Conservation (phyloP, 2,113 vertebrate species). For the Podarcis cretensis region DNA sequence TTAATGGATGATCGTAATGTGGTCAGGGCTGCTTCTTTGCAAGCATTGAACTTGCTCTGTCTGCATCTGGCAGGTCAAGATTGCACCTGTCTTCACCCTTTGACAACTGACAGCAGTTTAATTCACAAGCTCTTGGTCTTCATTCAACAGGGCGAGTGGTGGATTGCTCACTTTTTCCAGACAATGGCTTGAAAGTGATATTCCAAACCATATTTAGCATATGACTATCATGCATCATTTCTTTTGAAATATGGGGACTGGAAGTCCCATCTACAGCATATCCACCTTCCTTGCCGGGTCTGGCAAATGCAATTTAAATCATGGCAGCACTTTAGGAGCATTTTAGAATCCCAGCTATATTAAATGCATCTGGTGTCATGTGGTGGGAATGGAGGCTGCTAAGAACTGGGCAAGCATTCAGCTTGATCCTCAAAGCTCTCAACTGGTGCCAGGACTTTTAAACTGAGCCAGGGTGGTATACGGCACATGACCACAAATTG, state of each 20-base stretch:
- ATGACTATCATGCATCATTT: constrained; percentile 32
- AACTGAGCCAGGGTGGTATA: background rate
- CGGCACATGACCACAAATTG: background rate
- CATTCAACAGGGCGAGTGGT: background rate
- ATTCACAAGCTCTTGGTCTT: constrained; percentile 22
- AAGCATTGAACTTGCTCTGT: constrained; percentile 4
- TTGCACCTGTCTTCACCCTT: constrained; percentile 35
- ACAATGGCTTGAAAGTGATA: constrained; percentile 48
- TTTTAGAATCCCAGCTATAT: constrained; percentile 41
- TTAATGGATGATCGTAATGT: constrained; percentile 22
- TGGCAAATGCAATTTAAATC: constrained; percentile 62
- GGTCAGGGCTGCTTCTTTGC: constrained; percentile 18
- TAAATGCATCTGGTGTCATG: constrained; percentile 11
- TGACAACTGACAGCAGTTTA: constrained; percentile 28
- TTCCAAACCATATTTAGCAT: constrained; percentile 57
- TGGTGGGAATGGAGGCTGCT: constrained; percentile 37
- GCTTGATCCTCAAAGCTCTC: background rate
- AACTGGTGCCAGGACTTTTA: background rate
- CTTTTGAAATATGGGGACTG: constrained; percentile 34
- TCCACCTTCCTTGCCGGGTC: constrained; percentile 24
- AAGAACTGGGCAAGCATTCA: constrained; percentile 28
- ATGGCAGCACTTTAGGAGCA: constrained; percentile 12
- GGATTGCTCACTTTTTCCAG: constrained; percentile 43
- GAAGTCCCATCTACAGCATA: constrained; percentile 48
- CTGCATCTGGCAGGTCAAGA: constrained; percentile 41